phyloP scores from a whole-genome alignment of 1,140 invertebrate genomes.

The Gryllus bimaculatus region DNA sequence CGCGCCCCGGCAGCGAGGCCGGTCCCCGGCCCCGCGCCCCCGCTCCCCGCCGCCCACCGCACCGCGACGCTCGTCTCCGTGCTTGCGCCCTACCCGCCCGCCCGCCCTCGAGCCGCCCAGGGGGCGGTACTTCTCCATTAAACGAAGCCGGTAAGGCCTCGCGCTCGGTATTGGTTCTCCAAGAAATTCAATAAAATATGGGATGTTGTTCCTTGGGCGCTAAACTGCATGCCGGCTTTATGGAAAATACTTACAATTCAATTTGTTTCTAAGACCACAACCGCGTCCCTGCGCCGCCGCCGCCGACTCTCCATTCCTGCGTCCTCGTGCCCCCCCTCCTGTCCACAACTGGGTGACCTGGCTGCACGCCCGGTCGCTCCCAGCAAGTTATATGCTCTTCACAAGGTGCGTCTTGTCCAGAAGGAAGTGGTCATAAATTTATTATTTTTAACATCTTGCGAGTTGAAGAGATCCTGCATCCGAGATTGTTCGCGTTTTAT shows the following conservation, averaged over 20 bases:
- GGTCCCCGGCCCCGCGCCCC: too few species aligned
- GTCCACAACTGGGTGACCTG: too few species aligned
- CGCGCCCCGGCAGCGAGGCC: too few species aligned
- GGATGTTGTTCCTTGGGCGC: constrained; percentile 15
- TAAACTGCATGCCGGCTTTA: constrained; percentile 11
- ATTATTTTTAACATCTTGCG: too few species aligned
- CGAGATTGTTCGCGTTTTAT: too few species aligned
- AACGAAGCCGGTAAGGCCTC: constrained; percentile 10
- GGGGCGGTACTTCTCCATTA: not conserved
- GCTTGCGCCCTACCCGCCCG: too few species aligned
- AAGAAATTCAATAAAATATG: constrained; percentile 16
- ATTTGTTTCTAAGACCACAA: constrained; percentile 14
- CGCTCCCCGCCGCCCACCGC: not conserved
- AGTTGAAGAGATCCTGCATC: too few species aligned
- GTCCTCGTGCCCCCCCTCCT: not conserved
- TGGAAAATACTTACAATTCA: constrained; percentile 15
- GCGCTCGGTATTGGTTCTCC: constrained; percentile 12
- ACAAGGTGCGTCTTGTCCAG: not conserved
- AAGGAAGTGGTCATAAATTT: not conserved
- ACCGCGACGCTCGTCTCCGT: not conserved
- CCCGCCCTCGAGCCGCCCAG: not conserved
- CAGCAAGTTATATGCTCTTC: too few species aligned
- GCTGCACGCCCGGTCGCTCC: too few species aligned
- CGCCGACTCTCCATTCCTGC: too few species aligned
- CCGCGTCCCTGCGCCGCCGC: not conserved